A percentile compares a stretch with the other conserved stretches of the same genome.
phyloP scores from a whole-genome alignment of 2,888 invertebrate genomes.

The Mesochorus sp. region DNA sequence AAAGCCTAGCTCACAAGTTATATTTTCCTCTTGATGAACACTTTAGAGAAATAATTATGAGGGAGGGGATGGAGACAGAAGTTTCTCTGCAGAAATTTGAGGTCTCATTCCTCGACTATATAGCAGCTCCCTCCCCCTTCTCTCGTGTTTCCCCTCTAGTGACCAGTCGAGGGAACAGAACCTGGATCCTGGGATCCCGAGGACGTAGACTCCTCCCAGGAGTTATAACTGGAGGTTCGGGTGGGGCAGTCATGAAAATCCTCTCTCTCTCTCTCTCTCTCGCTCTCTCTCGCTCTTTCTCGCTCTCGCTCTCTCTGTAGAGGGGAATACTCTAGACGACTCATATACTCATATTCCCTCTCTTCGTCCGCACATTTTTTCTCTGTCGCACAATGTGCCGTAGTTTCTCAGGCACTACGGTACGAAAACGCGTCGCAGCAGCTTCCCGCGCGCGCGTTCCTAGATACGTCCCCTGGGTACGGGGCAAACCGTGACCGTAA shows the following conservation, averaged over 20 bases:
- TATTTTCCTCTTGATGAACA: slow-evolving; percentile 1
- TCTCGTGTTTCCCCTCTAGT: background rate
- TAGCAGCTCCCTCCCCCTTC: too few relatives aligned
- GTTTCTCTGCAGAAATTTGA: background rate
- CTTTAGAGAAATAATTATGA: slow-evolving; percentile 16
- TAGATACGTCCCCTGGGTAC: slow-evolving; percentile 59
- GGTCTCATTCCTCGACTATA: background rate
- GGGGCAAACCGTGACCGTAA: slow-evolving; percentile 37
- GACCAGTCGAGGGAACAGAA: background rate
- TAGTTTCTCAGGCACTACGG: slow-evolving; percentile 44
- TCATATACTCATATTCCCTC: slow-evolving; percentile 15
- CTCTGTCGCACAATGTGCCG: slow-evolving; percentile 5
- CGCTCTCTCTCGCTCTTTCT: slow-evolving; percentile 34
- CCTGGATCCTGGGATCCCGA: slow-evolving; percentile 33
- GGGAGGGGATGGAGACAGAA: slow-evolving; percentile 19
- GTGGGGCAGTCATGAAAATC: slow-evolving; percentile 64
- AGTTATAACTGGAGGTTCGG: slow-evolving; percentile 30
- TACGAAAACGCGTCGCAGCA: slow-evolving; percentile 60
- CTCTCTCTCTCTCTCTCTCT: slow-evolving; percentile 40
- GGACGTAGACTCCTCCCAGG: slow-evolving; percentile 47
- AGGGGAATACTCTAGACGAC: slow-evolving; percentile 20
- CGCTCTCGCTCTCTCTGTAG: slow-evolving; percentile 37
- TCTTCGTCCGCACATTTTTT: slow-evolving; percentile 15
- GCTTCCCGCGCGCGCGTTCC: slow-evolving; percentile 66
- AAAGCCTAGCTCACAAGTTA: slow-evolving; percentile 5